Conservation (phyloP, 2,113 vertebrate species). For the Sturnus vulgaris region DNA sequence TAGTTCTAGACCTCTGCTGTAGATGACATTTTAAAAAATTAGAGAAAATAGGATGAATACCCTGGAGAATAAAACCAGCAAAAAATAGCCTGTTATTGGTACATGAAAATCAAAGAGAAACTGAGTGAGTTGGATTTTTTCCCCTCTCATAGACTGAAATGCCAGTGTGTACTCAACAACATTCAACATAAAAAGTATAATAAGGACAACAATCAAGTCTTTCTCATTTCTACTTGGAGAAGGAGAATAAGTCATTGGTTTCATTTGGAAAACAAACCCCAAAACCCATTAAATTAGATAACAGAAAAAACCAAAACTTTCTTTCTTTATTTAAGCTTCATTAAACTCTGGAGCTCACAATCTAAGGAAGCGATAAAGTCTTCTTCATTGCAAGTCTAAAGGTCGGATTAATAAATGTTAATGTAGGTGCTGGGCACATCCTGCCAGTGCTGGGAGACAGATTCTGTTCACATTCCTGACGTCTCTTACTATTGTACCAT, state of each 20-base stretch:
- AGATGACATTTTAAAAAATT: neutral
- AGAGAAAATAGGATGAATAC: neutral
- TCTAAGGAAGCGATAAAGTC: neutral
- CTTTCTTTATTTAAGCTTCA: neutral
- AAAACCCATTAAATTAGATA: neutral
- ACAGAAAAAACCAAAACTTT: neutral
- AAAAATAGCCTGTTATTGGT: neutral
- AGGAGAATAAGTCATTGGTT: neutral
- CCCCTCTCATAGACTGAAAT: neutral
- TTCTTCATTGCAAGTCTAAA: neutral
- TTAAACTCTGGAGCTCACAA: neutral
- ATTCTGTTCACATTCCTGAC: neutral
- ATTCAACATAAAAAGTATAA: neutral
- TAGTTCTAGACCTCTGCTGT: neutral
- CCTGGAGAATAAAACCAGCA: neutral
- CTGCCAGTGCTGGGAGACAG: neutral
- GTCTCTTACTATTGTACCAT: neutral
- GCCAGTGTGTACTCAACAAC: neutral
- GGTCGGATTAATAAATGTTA: neutral
- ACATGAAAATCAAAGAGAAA: neutral
- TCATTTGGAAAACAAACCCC: neutral
- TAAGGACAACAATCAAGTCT: neutral
- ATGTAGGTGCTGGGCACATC: neutral
- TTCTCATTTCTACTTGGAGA: neutral
- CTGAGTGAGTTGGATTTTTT: neutral